These are phyloP conservation scores for Chymomyza caudatula DNA, from an alignment of 2,888 invertebrate species.

Conservation along the genomic window DNA sequence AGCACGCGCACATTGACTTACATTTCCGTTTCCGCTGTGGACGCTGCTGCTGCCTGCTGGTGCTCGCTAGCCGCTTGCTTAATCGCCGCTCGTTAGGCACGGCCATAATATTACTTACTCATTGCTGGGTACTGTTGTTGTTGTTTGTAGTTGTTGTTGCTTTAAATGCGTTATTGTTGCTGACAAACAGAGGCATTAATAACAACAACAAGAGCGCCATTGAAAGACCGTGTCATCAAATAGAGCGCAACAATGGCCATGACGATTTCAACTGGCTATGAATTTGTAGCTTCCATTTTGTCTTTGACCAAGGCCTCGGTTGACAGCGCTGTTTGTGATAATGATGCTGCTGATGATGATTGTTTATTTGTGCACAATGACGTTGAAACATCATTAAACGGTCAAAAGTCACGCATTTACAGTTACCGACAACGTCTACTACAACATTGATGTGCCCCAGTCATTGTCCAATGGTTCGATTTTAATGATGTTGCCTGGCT, in stretches of 20 bases:
- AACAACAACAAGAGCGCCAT: constrained; percentile 50
- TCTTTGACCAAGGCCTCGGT: neutral
- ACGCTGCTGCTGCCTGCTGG: constrained; percentile 29
- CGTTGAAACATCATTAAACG: constrained; percentile 70
- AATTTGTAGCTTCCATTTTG: neutral
- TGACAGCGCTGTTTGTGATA: constrained; percentile 13
- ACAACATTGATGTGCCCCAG: constrained; percentile 50
- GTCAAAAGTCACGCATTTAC: constrained; percentile 70
- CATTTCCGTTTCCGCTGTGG: constrained; percentile 45
- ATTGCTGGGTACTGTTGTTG: constrained; percentile 31
- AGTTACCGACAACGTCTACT: constrained; percentile 42
- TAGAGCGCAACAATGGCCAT: constrained; percentile 38
- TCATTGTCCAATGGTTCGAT: constrained; percentile 47
- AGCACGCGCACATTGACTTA: constrained; percentile 34
- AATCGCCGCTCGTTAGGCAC: neutral
- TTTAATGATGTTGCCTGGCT: constrained; percentile 43
- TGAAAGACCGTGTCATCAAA: constrained; percentile 66
- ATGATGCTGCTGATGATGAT: constrained; percentile 52
- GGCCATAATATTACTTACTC: constrained; percentile 42
- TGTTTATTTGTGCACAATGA: constrained; percentile 66
- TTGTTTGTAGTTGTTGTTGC: constrained; percentile 34
- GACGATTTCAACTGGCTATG: neutral
- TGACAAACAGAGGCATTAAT: constrained; percentile 66
- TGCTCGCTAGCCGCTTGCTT: neutral
- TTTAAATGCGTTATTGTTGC: constrained; percentile 68